Base-by-base conservation (phyloP, 2,888 invertebrate genomes). In the Mamestra brassicae region DNA sequence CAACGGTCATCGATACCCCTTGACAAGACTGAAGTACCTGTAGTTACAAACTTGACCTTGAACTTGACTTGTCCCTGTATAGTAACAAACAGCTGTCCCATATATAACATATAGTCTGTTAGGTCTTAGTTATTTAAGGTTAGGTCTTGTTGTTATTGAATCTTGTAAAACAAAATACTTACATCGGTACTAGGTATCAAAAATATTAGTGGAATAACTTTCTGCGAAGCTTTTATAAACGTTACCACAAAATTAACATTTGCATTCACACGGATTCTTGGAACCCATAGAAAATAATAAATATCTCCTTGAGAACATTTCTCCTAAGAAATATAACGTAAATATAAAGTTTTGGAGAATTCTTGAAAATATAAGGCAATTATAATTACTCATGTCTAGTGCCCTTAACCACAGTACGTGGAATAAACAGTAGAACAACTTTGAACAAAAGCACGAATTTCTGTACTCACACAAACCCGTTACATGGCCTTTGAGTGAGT, bases 341-440 rank as follows among this genome's bases (percentile, higher is more conserved):
- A n/a, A n/a, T n/a, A n/a, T n/a, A n/a, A n/a, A 11, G 42, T 8
- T 69, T 70, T 17, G 13, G 34, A 69, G 13, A n/a, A 70, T 54
- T 69, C 52, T 10, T 10, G 13, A 13, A 54, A 69, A 42, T 34
- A 42, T 38, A 38, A 34, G 38, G 17, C 13, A 70, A 70, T 69
- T 42, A 47, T 47, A 13, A 17, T 70, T 17, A 54, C 70, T 34
- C 8, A 8, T 52, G 17, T 26, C 10, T 34, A 17, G 42, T 42
- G 8, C 34, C 10, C 13, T 34, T 52, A 52, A 42, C 34, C 42
- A 70, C 34, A 70, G 70, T 34, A 13, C 1, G 17, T 34, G 8
- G 17, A 10, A 42, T n/a, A 34, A 70, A 15, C 52, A 34, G 70
- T 70, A 70, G 52, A 26, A 54, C 13, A 71, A 54, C n/a, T 54